Evolutionary conservation across 1,140 invertebrate genomes (phyloP).

Genomic region (Ceratosolen fusciceps): DNA sequence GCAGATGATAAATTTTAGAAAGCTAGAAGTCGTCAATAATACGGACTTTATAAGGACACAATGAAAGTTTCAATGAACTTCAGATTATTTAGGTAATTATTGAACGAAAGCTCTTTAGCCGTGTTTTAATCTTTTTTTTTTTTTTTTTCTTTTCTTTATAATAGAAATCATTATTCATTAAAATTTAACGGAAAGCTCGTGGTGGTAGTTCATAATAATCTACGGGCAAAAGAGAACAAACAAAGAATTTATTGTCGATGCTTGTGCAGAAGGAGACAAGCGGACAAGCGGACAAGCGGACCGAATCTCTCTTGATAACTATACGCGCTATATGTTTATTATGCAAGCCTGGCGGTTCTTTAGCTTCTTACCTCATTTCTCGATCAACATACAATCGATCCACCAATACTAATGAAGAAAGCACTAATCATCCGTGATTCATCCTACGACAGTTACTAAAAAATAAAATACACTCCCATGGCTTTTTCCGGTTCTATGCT

Average conservation of each 20-base stretch:
- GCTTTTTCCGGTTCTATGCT: constrained; percentile 3
- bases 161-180: too few relatives aligned
- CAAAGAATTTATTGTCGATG: background rate
- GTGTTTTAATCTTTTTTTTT: too few relatives aligned
- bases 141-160: too few relatives aligned
- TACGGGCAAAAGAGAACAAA: background rate
- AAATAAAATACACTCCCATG: constrained; percentile 15
- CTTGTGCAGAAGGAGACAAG: too few relatives aligned
- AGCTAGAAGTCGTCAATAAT: too few relatives aligned
- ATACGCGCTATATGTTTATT: background rate
- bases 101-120: too few relatives aligned
- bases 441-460: background rate
- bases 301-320: background rate
- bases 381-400: constrained; percentile 44
- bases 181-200: too few relatives aligned
- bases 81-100: too few relatives aligned
- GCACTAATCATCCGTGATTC: constrained; percentile 24
- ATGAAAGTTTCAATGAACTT: too few relatives aligned
- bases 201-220: background rate
- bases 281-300: too few relatives aligned
- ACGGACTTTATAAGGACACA: too few relatives aligned
- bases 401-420: background rate
- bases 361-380: constrained; percentile 20
- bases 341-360: background rate
- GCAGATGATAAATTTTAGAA: too few relatives aligned